A percentile compares a stretch with the other conserved stretches of the same genome.
Evolutionary conservation across 2,113 vertebrate species (phyloP).

Genomic region (Gallinago media): DNA sequence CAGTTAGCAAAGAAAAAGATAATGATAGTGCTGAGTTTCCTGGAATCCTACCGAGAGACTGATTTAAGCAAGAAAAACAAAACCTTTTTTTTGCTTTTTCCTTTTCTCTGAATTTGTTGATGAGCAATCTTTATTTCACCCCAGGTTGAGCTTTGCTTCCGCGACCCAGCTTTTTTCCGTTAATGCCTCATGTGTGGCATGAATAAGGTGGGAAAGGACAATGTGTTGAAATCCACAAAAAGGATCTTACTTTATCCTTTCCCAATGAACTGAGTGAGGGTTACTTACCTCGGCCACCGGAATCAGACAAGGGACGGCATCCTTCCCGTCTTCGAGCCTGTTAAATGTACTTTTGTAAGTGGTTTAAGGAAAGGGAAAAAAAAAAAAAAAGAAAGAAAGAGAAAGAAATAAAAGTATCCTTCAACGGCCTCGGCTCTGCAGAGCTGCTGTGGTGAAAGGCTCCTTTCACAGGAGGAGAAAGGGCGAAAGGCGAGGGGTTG

Average conservation of each 20-base stretch:
- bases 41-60: slow-evolving; percentile 1
- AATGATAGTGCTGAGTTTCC: background rate
- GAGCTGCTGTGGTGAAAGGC: background rate
- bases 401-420: background rate
- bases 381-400: background rate
- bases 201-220: background rate
- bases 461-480: background rate
- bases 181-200: background rate
- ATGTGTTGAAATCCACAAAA: background rate
- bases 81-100: background rate
- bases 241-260: background rate
- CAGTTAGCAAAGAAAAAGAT: background rate
- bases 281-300: background rate
- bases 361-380: background rate
- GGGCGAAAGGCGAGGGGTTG: background rate
- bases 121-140: background rate
- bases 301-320: background rate
- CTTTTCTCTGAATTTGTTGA: background rate
- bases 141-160: background rate
- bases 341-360: background rate
- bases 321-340: background rate
- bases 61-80: slow-evolving; percentile 35
- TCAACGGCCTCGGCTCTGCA: background rate
- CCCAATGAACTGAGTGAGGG: background rate
- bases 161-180: background rate